phyloP scores from a whole-genome alignment of 2,888 invertebrate species.

The Agrotis segetum region DNA sequence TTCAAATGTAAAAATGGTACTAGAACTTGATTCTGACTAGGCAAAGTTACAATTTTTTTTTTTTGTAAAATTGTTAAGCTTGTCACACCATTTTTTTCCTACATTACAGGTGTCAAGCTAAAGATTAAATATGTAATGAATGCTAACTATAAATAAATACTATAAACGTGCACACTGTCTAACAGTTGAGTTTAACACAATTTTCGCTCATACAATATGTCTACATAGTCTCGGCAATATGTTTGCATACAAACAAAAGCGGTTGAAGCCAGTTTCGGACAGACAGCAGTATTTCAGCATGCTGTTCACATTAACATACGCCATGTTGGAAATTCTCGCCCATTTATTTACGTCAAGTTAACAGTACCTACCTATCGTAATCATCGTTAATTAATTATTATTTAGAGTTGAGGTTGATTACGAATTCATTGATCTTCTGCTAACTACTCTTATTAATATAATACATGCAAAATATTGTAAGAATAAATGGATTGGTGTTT shows the following conservation, averaged over 20 bases:
- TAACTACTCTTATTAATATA: no score
- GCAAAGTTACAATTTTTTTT: no score
- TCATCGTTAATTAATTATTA: background rate
- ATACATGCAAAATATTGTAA: no score
- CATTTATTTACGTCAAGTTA: conserved; percentile 19
- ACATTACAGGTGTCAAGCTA: no score
- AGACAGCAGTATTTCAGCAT: conserved; percentile 18
- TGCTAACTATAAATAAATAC: background rate
- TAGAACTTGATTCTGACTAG: no score
- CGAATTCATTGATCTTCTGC: background rate
- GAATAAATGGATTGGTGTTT: no score
- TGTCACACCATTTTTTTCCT: no score
- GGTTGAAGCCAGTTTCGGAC: conserved; percentile 2
- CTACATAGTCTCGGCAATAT: conserved; percentile 3
- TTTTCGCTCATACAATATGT: background rate
- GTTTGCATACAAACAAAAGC: conserved; percentile 29
- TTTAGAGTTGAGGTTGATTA: background rate
- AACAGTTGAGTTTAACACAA: background rate
- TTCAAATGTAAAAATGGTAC: no score
- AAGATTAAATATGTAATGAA: background rate
- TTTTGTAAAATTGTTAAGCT: no score
- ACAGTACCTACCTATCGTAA: background rate
- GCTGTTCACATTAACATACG: background rate
- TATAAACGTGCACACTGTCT: background rate
- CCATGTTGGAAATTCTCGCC: conserved; percentile 20